Conservation (phyloP, 2,113 vertebrate genomes). For the Peromyscus californicus region DNA sequence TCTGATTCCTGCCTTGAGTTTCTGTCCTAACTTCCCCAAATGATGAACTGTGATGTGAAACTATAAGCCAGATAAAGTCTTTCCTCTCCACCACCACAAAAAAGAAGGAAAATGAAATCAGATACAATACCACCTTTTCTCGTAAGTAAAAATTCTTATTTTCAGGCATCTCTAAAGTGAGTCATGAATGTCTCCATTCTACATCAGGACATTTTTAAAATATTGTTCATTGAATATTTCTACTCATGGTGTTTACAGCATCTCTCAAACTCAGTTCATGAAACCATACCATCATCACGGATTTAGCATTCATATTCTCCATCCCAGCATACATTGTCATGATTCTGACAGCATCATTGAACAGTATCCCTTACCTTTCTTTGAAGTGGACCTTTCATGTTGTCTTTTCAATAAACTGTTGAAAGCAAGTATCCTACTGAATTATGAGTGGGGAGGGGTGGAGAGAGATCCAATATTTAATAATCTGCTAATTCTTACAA, state of each 20-base stretch:
- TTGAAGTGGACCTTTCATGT: background rate
- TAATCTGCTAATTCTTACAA: background rate
- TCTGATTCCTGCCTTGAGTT: too few relatives aligned
- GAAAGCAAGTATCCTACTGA: background rate
- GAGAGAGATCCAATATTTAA: background rate
- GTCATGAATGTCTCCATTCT: background rate
- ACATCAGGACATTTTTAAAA: background rate
- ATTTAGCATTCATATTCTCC: background rate
- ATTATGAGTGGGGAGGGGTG: background rate
- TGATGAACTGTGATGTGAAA: too few relatives aligned
- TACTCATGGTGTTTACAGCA: background rate
- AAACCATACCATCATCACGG: background rate
- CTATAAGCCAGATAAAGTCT: too few relatives aligned
- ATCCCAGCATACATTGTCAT: background rate
- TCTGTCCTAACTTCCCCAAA: too few relatives aligned
- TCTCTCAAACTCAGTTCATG: background rate
- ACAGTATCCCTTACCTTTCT: background rate
- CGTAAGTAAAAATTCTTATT: background rate
- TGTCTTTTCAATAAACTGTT: background rate
- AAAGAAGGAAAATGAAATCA: background rate
- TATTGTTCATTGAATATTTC: background rate
- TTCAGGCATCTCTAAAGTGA: background rate
- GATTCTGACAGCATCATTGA: background rate
- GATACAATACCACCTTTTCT: background rate
- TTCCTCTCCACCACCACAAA: too few relatives aligned